Conservation (phyloP, 1,140 invertebrate species). For the Heterodera schachtii region DNA sequence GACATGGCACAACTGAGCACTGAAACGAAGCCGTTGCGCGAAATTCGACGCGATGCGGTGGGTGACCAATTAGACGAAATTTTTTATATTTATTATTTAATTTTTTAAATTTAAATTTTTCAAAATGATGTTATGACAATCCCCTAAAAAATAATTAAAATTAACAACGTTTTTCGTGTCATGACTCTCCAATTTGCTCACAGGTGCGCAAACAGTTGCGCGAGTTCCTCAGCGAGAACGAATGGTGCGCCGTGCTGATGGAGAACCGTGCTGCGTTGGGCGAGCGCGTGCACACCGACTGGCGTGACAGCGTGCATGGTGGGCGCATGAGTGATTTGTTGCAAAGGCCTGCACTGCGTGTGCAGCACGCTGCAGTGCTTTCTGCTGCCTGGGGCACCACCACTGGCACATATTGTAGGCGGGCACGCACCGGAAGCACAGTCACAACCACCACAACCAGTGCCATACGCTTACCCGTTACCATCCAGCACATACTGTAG, state of each 20-base stretch:
- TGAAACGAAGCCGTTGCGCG: conserved; percentile 9
- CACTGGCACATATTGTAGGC: background rate
- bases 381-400: conserved; percentile 18
- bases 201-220: conserved; percentile 29
- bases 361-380: conserved; percentile 7
- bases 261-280: conserved; percentile 45
- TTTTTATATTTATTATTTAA: background rate
- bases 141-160: background rate
- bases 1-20: conserved; percentile 21
- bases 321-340: conserved; percentile 35
- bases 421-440: conserved; percentile 31
- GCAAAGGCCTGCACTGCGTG: conserved; percentile 11
- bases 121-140: too few relatives aligned
- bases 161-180: too few relatives aligned
- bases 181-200: background rate
- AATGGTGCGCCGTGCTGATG: conserved; percentile 52
- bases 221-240: conserved; percentile 39
- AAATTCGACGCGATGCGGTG: conserved; percentile 10
- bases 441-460: conserved; percentile 3
- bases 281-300: conserved; percentile 34
- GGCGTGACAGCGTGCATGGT: conserved; percentile 51
- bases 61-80: background rate
- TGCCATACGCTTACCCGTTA: background rate
- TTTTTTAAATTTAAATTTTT: too few relatives aligned
- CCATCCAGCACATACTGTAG: conserved; percentile 10